These are phyloP conservation scores for Rhinopomastus cyanomelas DNA, from an alignment of 2,113 vertebrate species.

Conservation along the genomic window DNA sequence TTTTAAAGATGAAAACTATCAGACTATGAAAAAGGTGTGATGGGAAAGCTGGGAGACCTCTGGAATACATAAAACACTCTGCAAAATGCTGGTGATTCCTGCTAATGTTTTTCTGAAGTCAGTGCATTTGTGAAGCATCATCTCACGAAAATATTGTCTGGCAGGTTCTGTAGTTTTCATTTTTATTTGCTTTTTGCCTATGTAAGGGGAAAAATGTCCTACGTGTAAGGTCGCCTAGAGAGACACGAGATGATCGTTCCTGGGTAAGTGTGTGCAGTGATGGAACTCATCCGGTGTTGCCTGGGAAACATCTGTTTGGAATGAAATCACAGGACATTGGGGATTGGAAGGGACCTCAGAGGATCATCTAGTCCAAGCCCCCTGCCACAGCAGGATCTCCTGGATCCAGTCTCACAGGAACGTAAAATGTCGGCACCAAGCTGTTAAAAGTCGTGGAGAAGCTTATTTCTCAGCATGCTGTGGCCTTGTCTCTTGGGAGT, in stretches of 20 bases:
- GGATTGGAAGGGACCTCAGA: too few species aligned
- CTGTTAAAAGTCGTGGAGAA: background rate
- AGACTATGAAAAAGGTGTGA: background rate
- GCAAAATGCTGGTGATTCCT: background rate
- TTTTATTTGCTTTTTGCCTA: too few species aligned
- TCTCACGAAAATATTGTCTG: background rate
- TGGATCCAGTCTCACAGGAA: too few species aligned
- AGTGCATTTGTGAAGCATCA: background rate
- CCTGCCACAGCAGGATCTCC: too few species aligned
- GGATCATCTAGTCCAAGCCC: too few species aligned
- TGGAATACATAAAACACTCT: background rate
- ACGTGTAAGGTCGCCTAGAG: too few species aligned
- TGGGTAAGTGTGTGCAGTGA: background rate
- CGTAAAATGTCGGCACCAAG: too few species aligned
- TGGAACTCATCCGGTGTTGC: background rate
- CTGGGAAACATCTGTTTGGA: background rate
- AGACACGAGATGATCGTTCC: background rate
- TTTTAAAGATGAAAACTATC: background rate
- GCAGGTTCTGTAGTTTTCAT: background rate
- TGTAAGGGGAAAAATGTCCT: background rate
- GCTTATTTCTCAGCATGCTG: rapidly evolving
- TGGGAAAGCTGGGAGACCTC: background rate
- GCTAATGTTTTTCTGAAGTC: background rate
- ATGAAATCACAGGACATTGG: background rate
- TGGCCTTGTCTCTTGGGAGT: background rate